Evolutionary conservation across 2,113 vertebrate genomes (phyloP).

Genomic region (Empidonax traillii): DNA sequence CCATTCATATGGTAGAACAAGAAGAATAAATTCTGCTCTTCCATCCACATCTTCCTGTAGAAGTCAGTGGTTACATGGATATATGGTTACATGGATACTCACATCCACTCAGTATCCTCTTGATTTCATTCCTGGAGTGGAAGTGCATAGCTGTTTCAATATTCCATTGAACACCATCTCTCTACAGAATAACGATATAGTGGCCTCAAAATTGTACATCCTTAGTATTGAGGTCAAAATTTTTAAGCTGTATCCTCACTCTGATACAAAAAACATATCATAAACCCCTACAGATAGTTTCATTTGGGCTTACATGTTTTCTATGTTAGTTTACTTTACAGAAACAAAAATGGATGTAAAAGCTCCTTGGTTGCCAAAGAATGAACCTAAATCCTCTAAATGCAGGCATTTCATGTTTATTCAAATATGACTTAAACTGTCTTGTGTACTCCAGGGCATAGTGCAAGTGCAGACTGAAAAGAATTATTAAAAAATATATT

Average conservation of each 20-base stretch:
- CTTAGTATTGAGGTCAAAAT: neutral
- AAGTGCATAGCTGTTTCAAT: neutral
- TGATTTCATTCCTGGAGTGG: neutral
- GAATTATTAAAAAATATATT: constrained; percentile 51
- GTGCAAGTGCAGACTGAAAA: constrained; percentile 19
- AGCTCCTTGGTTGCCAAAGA: neutral
- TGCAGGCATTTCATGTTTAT: neutral
- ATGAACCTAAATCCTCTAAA: neutral
- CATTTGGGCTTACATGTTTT: neutral
- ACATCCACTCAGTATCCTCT: neutral
- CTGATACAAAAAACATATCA: neutral
- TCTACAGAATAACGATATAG: neutral
- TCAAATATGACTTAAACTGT: neutral
- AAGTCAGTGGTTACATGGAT: neutral
- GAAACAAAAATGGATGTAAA: neutral
- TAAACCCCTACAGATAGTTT: neutral
- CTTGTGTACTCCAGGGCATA: neutral
- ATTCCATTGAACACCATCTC: neutral
- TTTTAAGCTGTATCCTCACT: neutral
- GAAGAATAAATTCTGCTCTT: neutral
- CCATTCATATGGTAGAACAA: neutral
- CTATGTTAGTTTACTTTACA: neutral
- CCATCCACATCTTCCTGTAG: neutral
- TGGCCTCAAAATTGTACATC: neutral
- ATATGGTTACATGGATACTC: neutral